Base-by-base conservation (phyloP, 2,888 invertebrate species). In the Rhyacophila evoluta region DNA sequence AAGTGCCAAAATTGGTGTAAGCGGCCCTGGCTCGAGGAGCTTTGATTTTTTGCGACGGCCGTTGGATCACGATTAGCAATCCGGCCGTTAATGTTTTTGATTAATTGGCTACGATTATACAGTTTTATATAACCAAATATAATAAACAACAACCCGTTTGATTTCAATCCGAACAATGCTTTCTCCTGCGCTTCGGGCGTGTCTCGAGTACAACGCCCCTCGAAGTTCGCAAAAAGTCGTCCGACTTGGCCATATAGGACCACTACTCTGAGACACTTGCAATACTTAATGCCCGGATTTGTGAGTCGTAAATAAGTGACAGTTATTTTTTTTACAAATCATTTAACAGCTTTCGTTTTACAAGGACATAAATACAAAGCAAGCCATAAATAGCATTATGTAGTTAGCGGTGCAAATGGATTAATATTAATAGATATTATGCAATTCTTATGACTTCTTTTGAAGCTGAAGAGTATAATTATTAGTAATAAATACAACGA, bases 111-210 rank as follows among this genome's bases (percentile, higher is more conserved):
- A 39, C 73, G 78, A 78, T 78, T 73, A 69, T 27, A 69, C 39
- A 68, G 74, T 12, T 78, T 74, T 78, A 78, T 70, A 70, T 78
- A 78, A 78, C 73, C 73, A 41, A 70, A 74, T 36, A 55, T 55
- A 55, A 69, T 39, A 70, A 70, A 25, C 69, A 36, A 28, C 36
- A 70, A 74, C 41, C 69, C 36, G 72, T 29, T 70, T 72, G 73
- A 68, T 39, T 37, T 72, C 25, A 33, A 37, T n/a, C 25, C 25
- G 77, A 70, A 41, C 70, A 70, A 74, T 78, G 78, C 78, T 78
- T 78, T 78, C 78, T 33, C 78, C 71, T 19, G 69, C 25, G 70
- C 72, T 67, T 33, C 73, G 74, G 33, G 77, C 76, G 29, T n/a
- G n/a, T 3, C 19, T 73, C 29, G 28, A 19, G 55, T 29, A 29